Evolutionary conservation across 1,140 invertebrate genomes (phyloP), one percentile per base, ranked within the genome.

Genomic region (Samia ricini): DNA sequence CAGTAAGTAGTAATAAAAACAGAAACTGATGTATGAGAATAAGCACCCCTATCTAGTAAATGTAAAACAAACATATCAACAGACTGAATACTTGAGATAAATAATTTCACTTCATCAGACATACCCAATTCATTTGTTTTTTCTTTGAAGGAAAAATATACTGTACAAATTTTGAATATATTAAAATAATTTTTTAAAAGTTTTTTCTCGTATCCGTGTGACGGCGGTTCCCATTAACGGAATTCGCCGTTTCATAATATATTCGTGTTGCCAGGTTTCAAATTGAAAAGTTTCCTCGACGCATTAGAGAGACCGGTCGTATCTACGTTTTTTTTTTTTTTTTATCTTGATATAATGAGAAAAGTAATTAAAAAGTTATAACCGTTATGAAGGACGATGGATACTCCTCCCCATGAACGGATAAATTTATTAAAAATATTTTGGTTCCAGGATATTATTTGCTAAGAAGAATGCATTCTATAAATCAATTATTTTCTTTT

Each of bases 151-250:
- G n/a, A 42, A 42, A 42, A 15, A 42, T 12, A 3, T 59, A 59
- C 54, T 63, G 22, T 51, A 48, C 59, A 64, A 54, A 36, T 63
- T 15, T 29, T 57, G 62, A 64, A 64, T 64, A 64, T 64, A 64
- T 64, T 64, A 59, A 36, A 64, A 57, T 64, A 64, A 64, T 64
- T 56, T 83, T 85, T 81, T 79, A 73, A 81, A 84, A 82, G 59
- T 20, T 64, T n/a, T 64, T 64, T 49, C 59, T 55, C 58, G 52
- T 63, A 48, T 63, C 56, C 62, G 50, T 64, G 29, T 33, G 56
- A 59, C 56, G 56, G 56, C 42, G 36, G 23, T 56, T 49, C 54
- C 56, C 56, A 36, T 64, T 64, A 59, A 59, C 54, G 55, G 59
- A 54, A 59, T 33, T 59, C 52, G 49, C 56, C 62, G 59, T 64